Evolutionary conservation across 2,113 vertebrate species (phyloP).

Genomic region (Argyrosomus japonicus): DNA sequence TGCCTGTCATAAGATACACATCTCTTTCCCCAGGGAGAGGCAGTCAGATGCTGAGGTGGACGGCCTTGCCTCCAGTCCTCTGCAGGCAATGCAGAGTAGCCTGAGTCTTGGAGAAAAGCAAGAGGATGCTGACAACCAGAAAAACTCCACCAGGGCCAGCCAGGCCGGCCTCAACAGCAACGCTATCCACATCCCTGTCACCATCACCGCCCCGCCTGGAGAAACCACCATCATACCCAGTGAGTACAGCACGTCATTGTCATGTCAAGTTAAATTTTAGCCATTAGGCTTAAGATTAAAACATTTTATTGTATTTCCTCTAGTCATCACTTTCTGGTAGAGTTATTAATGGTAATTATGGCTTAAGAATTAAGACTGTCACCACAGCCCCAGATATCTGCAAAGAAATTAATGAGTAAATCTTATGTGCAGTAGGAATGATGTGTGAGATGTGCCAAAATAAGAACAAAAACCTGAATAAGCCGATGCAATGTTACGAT

Average conservation of each 20-base stretch:
- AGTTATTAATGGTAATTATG: conserved; percentile 10
- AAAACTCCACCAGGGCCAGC: conserved; percentile 91
- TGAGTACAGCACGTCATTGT: conserved; percentile 39
- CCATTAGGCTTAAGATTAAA: not conserved
- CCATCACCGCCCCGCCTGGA: conserved; percentile 82
- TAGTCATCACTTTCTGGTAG: conserved; percentile 11
- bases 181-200: conserved; percentile 89
- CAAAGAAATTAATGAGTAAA: not conserved
- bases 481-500: not conserved
- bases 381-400: not conserved
- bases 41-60: conserved; percentile 84
- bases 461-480: not conserved
- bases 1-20: conserved; percentile 4
- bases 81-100: conserved; percentile 71
- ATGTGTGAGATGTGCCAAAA: not conserved
- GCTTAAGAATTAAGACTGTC: not conserved
- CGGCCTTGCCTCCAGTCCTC: conserved; percentile 70
- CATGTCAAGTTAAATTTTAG: not conserved
- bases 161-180: conserved; percentile 85
- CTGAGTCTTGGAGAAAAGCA: conserved; percentile 87
- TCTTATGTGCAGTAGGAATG: not conserved
- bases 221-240: conserved; percentile 78
- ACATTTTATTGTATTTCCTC: not conserved
- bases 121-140: conserved; percentile 95
- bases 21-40: conserved; percentile 82